Percentiles rank a stretch among this genome's conserved stretches.
Conservation (phyloP, 2,113 vertebrate species). For the Prolemur simus region DNA sequence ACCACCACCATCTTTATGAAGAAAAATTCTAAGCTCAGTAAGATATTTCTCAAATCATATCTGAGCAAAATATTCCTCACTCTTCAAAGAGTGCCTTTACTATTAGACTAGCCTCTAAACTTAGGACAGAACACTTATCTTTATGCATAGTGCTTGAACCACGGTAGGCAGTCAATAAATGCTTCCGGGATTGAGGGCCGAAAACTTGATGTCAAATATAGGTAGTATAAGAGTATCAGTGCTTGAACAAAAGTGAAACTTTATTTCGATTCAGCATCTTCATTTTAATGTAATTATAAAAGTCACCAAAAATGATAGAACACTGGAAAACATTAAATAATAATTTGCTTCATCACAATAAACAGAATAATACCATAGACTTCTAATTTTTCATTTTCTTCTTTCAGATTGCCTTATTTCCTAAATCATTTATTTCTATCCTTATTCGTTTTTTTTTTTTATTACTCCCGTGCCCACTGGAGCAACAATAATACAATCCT, state of each 20-base stretch:
- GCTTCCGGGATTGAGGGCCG: background rate
- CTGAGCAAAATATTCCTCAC: background rate
- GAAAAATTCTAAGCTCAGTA: background rate
- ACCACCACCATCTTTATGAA: background rate
- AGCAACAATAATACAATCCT: background rate
- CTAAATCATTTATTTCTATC: background rate
- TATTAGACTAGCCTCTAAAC: background rate
- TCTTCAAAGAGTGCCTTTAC: background rate
- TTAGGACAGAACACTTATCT: background rate
- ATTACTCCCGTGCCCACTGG: background rate
- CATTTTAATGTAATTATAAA: background rate
- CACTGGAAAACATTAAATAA: background rate
- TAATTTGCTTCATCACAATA: background rate
- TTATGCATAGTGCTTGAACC: background rate
- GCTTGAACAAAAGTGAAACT: constrained; percentile 22
- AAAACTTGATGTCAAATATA: background rate
- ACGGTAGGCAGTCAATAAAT: background rate
- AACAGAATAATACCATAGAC: background rate
- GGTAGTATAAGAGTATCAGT: background rate
- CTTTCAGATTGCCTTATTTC: background rate
- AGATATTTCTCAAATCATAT: background rate
- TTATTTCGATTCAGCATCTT: background rate
- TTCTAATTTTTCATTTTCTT: background rate
- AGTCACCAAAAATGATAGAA: background rate
- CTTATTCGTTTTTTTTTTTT: background rate